Conservation (phyloP, 2,888 invertebrate species). For the Deroplatys truncata region DNA sequence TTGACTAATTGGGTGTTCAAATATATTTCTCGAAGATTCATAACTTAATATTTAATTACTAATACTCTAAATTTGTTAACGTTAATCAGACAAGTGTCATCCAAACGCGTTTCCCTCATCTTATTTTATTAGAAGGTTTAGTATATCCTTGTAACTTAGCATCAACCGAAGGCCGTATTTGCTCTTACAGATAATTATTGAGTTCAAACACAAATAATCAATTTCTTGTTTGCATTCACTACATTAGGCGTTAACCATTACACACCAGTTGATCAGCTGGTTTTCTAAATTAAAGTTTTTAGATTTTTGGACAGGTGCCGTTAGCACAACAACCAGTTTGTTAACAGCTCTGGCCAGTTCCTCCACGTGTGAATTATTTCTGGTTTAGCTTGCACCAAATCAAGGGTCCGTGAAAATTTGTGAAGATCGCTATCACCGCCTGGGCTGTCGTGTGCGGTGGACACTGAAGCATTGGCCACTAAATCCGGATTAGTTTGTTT, state of each 20-base stretch:
- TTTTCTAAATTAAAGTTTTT: background rate
- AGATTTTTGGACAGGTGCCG: background rate
- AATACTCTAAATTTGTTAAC: too few relatives aligned
- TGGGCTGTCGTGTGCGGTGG: background rate
- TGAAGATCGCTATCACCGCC: background rate
- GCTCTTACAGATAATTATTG: too few relatives aligned
- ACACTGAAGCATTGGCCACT: background rate
- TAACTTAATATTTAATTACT: too few relatives aligned
- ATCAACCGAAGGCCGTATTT: too few relatives aligned
- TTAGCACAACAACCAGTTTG: background rate
- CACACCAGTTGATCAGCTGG: background rate
- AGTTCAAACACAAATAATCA: too few relatives aligned
- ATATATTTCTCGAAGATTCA: too few relatives aligned
- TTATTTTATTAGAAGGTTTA: too few relatives aligned
- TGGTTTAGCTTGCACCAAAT: background rate
- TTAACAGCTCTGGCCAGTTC: background rate
- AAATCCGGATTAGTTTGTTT: background rate
- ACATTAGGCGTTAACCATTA: background rate
- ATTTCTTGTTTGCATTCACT: background rate
- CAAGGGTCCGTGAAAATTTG: background rate
- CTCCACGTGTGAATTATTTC: background rate
- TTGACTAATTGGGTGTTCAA: too few relatives aligned
- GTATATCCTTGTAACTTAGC: too few relatives aligned
- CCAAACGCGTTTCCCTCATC: fast-evolving
- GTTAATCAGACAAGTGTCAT: too few relatives aligned